phyloP scores from a whole-genome alignment of 30 jellyfish, hydroid and myxozoan genomes.

The Cassiopea andromeda region DNA sequence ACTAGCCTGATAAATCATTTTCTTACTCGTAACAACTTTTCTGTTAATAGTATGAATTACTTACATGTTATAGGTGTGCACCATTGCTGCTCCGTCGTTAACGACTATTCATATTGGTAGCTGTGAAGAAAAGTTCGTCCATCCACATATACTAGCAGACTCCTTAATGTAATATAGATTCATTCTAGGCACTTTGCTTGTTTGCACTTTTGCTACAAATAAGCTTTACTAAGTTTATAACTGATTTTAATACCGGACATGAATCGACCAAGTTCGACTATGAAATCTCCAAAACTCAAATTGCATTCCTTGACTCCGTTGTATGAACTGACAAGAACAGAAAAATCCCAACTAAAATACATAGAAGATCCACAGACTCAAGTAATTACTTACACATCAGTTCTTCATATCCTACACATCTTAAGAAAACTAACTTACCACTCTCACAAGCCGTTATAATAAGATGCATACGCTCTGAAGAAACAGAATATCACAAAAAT shows the following conservation, averaged over 20 bases:
- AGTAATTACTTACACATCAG: slow-evolving; percentile 2
- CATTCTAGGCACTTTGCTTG: slow-evolving; percentile 61
- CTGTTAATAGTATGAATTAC: slow-evolving; percentile 3
- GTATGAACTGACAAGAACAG: slow-evolving; percentile 11
- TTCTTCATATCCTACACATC: slow-evolving; percentile 14
- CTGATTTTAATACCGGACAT: slow-evolving; percentile 38
- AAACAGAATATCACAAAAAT: slow-evolving; percentile 9
- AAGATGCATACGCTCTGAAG: slow-evolving; percentile 27
- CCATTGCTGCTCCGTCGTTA: slow-evolving; percentile 59
- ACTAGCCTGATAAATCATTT: not conserved
- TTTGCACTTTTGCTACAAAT: slow-evolving; percentile 4
- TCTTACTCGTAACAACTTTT: not conserved
- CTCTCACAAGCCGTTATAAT: not conserved
- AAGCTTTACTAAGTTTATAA: slow-evolving; percentile 25
- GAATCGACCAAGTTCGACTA: not conserved
- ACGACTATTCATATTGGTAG: slow-evolving; percentile 49
- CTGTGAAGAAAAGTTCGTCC: slow-evolving; percentile 52
- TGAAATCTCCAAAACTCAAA: slow-evolving; percentile 19
- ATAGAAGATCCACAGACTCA: not conserved
- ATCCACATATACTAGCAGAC: slow-evolving; percentile 22
- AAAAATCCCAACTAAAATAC: not conserved
- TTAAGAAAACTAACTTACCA: not conserved
- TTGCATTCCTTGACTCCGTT: slow-evolving; percentile 50
- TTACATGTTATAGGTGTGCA: slow-evolving; percentile 37
- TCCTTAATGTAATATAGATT: slow-evolving; percentile 32